Evolutionary conservation across 2,797 vertebrate species (phyloP), one percentile per base, ranked within the genome.

Genomic region (Prionace glauca): DNA sequence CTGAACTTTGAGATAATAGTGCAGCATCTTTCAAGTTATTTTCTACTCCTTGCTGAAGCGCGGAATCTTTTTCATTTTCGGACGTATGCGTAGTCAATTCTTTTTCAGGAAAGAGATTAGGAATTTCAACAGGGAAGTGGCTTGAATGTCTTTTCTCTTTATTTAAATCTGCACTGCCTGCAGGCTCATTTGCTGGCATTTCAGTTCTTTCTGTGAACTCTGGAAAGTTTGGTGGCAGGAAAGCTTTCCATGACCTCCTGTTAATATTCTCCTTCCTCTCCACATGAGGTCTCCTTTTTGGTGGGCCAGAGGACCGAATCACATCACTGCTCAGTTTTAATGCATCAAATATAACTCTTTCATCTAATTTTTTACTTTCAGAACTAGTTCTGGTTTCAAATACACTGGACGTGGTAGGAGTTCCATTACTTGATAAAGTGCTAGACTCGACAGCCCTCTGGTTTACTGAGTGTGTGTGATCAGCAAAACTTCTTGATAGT

Each of bases 331-430:
- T 99, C 88, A 99, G 97, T 96, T 99, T 99, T 96, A 99, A 97
- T 72, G 99, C 99, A 95, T 99, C 99, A 84, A 99, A 99, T 96
- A 99, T 99, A 96, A 99, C 98, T 88, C 99, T 97, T 96, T 99
- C 99, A 0, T 99, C 99, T 65, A 99, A 96, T 96, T 97, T 99
- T 96, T 98, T 99, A 0, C 97, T 96, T 95, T 98, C 98, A 0
- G 98, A 97, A 74, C 93, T 77, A 0, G 96, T 96, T 96, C 99
- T 97, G 67, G 98, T 97, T 95, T 99, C 98, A 2, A 98, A 98
- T 94, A 98, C 98, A 0, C 97, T 97, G 93, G 97, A 95, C 0
- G 98, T 98, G 95, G 98, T 99, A 87, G 99, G 97, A 0, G 99
- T 99, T 95, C 99, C 99, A 0, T 99, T 99, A 96, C 99, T 99